Evolutionary conservation across 2,888 invertebrate species (phyloP), one percentile per base, ranked within the genome.

Genomic region (Ennomos erosarius): DNA sequence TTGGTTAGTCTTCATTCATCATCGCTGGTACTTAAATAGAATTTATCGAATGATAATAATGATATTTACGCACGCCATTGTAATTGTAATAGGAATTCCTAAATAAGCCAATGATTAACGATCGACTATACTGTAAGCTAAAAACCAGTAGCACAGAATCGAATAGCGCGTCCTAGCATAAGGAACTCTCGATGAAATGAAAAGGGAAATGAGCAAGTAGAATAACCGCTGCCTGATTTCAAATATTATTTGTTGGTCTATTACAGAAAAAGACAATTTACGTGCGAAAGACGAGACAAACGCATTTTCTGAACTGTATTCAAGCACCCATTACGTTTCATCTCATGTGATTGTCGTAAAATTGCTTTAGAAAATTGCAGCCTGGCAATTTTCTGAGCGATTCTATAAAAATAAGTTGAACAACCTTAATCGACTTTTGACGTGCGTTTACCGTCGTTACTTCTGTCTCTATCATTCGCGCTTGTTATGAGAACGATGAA

Each of bases 371-470:
- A 80, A 82, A 79, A 82, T 81, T 77, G 79, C 76, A 71, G 55
- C 64, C 65, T 55, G 65, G 76, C 81, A 81, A 82, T 82, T 81
- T 84, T 78, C 80, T 73, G 73, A 65, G 71, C 74, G 68, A 71
- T 81, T 78, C 74, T 70, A 68, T 67, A 73, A 75, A 77, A 78
- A 77, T 79, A 83, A 71, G 90, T 87, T 88, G 82, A 87, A 84
- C 75, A 82, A 89, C 88, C 88, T 83, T 79, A 76, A 78, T 76
- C 73, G 76, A 66, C 59, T 65, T 65, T 64, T 62, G 66, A 64
- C 72, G 72, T 73, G 72, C 74, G 76, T 70, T 68, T 74, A 76
- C 74, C 71, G 70, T 67, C 69, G 56, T 57, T 76, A 61, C 68
- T 64, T 62, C 72, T 66, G 60, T 85, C 83, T 78, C 77, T 65